These are phyloP conservation scores for Diadumene lineata DNA, from an alignment of 92 coral and sea anemone genomes.

Conservation along the genomic window DNA sequence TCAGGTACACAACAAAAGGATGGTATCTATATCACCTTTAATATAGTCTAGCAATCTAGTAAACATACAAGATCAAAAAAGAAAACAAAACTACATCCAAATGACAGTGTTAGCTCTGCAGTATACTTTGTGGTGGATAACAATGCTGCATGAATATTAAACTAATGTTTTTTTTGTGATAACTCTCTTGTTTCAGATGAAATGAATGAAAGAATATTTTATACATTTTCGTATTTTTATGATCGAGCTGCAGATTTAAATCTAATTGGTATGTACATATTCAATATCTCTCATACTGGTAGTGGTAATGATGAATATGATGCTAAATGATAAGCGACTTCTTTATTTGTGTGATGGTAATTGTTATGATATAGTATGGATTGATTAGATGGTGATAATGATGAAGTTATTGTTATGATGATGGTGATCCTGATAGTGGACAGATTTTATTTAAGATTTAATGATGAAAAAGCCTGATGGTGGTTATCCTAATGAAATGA, in stretches of 20 bases:
- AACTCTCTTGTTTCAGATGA: conserved; percentile 55
- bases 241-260: conserved; percentile 86
- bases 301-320: neutral
- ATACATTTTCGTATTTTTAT: conserved; percentile 85
- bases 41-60: too few species aligned
- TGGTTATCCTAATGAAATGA: too few species aligned
- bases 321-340: neutral
- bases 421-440: neutral
- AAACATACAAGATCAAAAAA: too few species aligned
- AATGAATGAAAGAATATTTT: conserved; percentile 68
- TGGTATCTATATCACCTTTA: too few species aligned
- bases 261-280: conserved; percentile 65
- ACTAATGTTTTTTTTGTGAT: neutral
- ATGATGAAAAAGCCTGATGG: too few species aligned
- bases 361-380: neutral
- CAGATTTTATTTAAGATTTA: neutral
- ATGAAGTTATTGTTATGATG: neutral
- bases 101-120: too few species aligned
- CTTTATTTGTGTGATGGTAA: neutral
- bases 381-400: neutral
- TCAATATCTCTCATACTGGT: neutral
- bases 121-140: too few species aligned
- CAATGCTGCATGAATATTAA: too few species aligned
- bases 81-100: too few species aligned
- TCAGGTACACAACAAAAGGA: too few species aligned